phyloP scores from a whole-genome alignment of 2,888 invertebrate genomes.

The Polyommatus iphigenia region DNA sequence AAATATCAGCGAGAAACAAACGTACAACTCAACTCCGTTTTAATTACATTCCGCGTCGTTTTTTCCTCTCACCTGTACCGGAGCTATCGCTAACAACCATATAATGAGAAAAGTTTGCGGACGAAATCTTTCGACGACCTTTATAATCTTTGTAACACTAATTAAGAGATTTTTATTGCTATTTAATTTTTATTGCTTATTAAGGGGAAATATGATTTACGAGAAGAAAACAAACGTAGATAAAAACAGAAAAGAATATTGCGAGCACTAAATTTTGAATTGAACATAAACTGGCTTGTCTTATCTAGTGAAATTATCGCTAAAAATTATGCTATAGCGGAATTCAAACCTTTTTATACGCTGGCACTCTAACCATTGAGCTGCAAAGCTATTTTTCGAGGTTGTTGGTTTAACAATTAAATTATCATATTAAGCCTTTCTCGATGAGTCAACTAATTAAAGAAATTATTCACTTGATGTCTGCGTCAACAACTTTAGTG shows the following conservation, averaged over 20 bases:
- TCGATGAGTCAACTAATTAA: slow-evolving; percentile 28
- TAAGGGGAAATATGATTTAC: background rate
- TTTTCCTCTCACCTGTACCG: slow-evolving; percentile 51
- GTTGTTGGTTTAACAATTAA: background rate
- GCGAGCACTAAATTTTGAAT: too few species aligned
- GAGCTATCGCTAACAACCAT: slow-evolving; percentile 51
- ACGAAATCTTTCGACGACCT: slow-evolving; percentile 35
- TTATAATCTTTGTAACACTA: slow-evolving; percentile 24
- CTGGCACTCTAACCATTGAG: background rate
- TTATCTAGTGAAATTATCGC: too few species aligned
- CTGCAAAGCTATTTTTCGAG: background rate
- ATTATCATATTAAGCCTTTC: background rate
- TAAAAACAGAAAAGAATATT: too few species aligned
- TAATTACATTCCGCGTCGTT: slow-evolving; percentile 60
- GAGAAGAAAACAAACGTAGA: background rate
- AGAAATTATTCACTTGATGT: slow-evolving; percentile 27
- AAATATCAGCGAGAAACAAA: slow-evolving; percentile 36
- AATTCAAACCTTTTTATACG: background rate
- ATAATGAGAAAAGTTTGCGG: slow-evolving; percentile 63
- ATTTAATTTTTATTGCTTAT: too few species aligned
- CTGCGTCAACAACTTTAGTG: slow-evolving; percentile 20
- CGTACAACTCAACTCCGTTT: slow-evolving; percentile 52
- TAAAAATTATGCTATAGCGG: background rate
- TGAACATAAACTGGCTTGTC: background rate
- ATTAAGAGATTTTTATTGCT: slow-evolving; percentile 31